phyloP scores from a whole-genome alignment of 2,888 invertebrate species.

The Diaperis boleti region DNA sequence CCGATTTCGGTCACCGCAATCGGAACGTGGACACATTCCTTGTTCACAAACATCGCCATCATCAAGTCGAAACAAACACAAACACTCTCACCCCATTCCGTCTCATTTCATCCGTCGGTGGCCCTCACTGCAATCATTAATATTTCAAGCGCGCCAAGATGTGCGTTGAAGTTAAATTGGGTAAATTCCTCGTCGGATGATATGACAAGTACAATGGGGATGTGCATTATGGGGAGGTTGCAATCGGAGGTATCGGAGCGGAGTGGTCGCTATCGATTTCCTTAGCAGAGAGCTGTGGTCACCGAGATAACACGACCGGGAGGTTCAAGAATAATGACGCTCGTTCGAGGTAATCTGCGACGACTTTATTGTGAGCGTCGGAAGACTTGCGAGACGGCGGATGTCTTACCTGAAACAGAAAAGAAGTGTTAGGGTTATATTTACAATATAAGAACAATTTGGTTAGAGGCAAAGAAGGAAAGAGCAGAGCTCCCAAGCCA shows the following conservation, averaged over 20 bases:
- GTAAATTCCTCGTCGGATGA: neutral
- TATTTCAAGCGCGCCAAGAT: neutral
- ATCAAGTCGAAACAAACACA: too few relatives aligned
- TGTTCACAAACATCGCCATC: too few relatives aligned
- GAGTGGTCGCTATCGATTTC: conserved; percentile 36
- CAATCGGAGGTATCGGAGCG: conserved; percentile 35
- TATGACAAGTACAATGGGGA: conserved; percentile 19
- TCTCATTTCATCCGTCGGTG: too few relatives aligned
- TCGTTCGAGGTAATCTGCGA: conserved; percentile 32
- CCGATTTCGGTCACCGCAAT: too few relatives aligned
- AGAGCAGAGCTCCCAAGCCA: too few relatives aligned
- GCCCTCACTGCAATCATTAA: too few relatives aligned
- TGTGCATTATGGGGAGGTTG: conserved; percentile 25
- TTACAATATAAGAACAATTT: too few relatives aligned
- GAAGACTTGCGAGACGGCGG: conserved; percentile 50
- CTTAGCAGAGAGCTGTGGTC: conserved; percentile 37
- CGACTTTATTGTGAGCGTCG: conserved; percentile 39
- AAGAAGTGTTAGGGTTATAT: too few relatives aligned
- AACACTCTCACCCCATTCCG: too few relatives aligned
- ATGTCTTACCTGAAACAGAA: conserved; percentile 30
- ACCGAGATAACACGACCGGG: conserved; percentile 37
- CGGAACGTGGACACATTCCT: too few relatives aligned
- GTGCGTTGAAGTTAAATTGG: conserved; percentile 1
- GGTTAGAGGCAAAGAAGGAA: too few relatives aligned
- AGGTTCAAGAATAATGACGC: conserved; percentile 40